Evolutionary conservation across 1,140 invertebrate species (phyloP).

Genomic region (Trypoxylus dichotomus): DNA sequence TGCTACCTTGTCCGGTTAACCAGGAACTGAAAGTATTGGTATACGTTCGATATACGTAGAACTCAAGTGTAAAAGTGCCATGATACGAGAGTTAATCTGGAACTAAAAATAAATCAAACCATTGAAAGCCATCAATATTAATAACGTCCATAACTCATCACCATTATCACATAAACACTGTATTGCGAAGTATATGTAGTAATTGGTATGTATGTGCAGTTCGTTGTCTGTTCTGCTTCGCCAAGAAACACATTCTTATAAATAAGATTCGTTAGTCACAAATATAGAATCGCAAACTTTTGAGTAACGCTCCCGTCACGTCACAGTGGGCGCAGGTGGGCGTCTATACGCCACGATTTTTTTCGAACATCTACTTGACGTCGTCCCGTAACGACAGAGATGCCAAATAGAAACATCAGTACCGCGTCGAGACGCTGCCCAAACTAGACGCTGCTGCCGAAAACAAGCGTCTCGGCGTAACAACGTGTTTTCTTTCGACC

Average conservation of each 20-base stretch:
- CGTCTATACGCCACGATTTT: conserved; percentile 9
- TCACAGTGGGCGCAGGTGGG: conserved; percentile 6
- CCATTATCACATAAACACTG: not conserved
- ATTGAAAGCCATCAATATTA: not conserved
- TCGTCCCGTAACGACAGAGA: conserved; percentile 22
- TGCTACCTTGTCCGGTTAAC: not conserved
- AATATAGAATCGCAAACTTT: conserved; percentile 19
- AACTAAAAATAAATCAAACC: not conserved
- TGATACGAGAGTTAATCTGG: not conserved
- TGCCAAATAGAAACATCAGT: conserved; percentile 21
- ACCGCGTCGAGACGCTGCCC: conserved; percentile 15
- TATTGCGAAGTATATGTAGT: not conserved
- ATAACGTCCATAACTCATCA: not conserved
- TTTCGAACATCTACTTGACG: conserved; percentile 12
- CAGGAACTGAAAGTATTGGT: not conserved
- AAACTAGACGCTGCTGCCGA: conserved; percentile 11
- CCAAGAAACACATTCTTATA: not conserved
- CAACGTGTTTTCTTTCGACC: conserved; percentile 15
- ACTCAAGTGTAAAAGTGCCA: not conserved
- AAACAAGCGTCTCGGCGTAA: conserved; percentile 15
- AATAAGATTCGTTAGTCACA: conserved; percentile 4
- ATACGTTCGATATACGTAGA: not conserved
- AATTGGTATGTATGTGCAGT: not conserved
- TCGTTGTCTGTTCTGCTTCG: not conserved
- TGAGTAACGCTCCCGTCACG: conserved; percentile 5